A percentile compares a stretch with the other conserved stretches of the same genome.
These are phyloP conservation scores for Dendronephthya gigantea DNA, from an alignment of 64 coral and sea anemone species.

Conservation along the genomic window DNA sequence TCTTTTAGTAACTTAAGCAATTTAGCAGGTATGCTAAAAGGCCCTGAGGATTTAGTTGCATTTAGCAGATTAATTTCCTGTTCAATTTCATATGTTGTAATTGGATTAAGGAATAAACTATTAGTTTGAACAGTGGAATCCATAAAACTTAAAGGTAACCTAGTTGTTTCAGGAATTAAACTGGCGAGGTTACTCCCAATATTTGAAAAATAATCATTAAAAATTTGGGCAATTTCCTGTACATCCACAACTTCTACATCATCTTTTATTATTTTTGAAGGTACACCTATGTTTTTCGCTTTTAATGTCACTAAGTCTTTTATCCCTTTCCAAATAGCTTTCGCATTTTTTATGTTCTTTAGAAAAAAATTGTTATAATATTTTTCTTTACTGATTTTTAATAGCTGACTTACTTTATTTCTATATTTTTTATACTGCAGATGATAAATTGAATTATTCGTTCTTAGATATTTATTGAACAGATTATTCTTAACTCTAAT, in stretches of 20 bases:
- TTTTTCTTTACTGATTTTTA: not conserved
- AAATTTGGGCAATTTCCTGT: not conserved
- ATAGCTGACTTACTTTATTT: not conserved
- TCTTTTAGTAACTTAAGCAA: not conserved
- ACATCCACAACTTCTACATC: not conserved
- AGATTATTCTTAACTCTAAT: not conserved
- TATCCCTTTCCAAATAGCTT: not conserved
- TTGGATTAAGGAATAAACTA: not conserved
- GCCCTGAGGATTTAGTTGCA: not conserved
- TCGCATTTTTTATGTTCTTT: not conserved
- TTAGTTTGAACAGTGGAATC: not conserved
- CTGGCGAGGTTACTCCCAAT: not conserved
- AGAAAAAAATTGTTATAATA: not conserved
- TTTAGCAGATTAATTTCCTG: not conserved
- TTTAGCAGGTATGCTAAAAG: not conserved
- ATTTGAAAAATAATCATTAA: not conserved
- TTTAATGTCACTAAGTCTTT: not conserved
- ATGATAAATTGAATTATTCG: not conserved
- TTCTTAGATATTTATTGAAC: not conserved
- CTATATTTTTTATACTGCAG: not conserved
- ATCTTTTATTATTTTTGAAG: not conserved
- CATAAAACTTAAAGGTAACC: not conserved
- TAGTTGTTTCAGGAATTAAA: not conserved
- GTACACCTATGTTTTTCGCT: not conserved
- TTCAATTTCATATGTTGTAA: not conserved